Base-by-base conservation (phyloP, 2,888 invertebrate species). In the Stenichneumon culpator region DNA sequence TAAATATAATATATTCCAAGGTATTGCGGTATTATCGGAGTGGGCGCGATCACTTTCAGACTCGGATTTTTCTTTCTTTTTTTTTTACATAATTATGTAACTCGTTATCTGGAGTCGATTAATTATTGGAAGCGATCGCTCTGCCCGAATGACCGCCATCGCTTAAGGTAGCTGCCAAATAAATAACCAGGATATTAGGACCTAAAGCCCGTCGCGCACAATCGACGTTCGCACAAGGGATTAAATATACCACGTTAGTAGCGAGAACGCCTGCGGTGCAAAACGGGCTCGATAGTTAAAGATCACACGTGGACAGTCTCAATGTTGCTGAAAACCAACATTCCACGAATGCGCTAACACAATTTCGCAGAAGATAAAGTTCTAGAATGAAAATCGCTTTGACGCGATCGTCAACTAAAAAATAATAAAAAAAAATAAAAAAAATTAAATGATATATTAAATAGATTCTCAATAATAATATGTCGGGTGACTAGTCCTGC, bases 401-500 rank as follows among this genome's bases (percentile, higher is more conserved):
- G 50, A 50, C n/a, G 69, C 36, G 68, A 82, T 63, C 32, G 39
- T 68, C 68, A 81, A 81, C 28, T 82, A 78, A 22, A 79, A 3
- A 11, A 57, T n/a, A 36, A 32, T n/a, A 22, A 75, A 25, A 74
- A 36, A n/a, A 75, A 79, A 25, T 5, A 39, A 36, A 57, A 22
- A 75, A 25, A 74, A 36, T 39, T 25, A 47, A 75, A 79, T 74
- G 70, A 82, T 79, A 75, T 52, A 79, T 85, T 72, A 79, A 78
- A 82, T 74, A 67, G 82, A 79, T 79, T 72, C 72, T 74, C 44
- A 11, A 81, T 81, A 77, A 68, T 65, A 68, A 44, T 79, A 82
- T 81, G 39, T 60, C 79, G 82, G 81, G 82, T 86, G 83, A 87
- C 82, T 86, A 86, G 79, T 83, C 77, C 83, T 80, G 83, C 83